Base-by-base conservation (phyloP, 1,140 invertebrate genomes). In the Bombus cullumanus region DNA sequence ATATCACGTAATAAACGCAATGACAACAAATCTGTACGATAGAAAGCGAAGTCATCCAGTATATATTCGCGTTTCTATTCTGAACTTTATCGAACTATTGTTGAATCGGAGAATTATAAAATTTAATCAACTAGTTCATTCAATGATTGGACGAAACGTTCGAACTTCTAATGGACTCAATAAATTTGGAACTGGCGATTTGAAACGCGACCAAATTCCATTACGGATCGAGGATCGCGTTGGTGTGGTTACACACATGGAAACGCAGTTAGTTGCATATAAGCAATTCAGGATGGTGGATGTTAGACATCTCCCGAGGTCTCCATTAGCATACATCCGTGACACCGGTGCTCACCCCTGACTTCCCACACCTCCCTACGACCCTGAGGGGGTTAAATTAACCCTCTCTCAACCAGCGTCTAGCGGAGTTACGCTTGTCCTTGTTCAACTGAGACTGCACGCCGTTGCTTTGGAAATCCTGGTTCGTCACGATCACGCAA, bases 281-380 rank as follows among this genome's bases (percentile, higher is more conserved):
- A 90, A 89, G 80, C 89, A 90, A 91, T 91, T 90, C 83, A 77
- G 81, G 53, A 85, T 69, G 86, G 62, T 90, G 78, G 88, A 93
- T 93, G 92, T 92, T 91, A 93, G 92, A 93, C 91, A 92, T 92
- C 89, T 92, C 91, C 84, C 81, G 92, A 91, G 92, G 89, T 92
- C 92, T 93, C 90, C 91, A 94, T 93, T 94, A 94, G 92, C 93
- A 94, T 94, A 93, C 88, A 93, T 92, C 90, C 89, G 89, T 89
- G 92, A 91, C 88, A 83, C 83, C 81, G 68, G 82, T 88, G 89
- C 74, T 91, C 88, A 89, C 89, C 89, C 91, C 90, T 91, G 91
- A 92, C 91, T 90, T 92, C 85, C 88, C 90, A 83, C 90, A 90
- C 82, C 86, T 88, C 81, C 22, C 37, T 28, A 34, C 78, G 64